phyloP scores from a whole-genome alignment of 2,797 vertebrate genomes.

The Antrozous pallidus region DNA sequence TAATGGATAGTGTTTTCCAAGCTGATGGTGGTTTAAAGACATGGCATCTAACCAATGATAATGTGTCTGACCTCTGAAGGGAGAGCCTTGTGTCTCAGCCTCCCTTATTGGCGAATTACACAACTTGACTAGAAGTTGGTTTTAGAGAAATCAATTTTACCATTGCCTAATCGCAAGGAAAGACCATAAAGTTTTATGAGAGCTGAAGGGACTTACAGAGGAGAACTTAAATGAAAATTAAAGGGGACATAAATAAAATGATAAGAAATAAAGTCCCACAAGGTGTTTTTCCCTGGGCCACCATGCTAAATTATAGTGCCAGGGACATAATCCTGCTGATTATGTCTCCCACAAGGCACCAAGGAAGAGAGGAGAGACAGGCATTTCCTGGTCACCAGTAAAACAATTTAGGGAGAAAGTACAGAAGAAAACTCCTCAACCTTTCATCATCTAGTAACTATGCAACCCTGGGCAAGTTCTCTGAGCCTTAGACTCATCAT shows the following conservation, averaged over 20 bases:
- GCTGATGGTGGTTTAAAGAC: slow-evolving; percentile 64
- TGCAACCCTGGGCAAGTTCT: neutral
- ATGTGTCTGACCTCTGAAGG: slow-evolving; percentile 52
- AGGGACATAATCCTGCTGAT: neutral
- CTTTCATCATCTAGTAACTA: too few species aligned
- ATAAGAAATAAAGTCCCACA: slow-evolving; percentile 59
- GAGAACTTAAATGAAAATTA: slow-evolving; percentile 65
- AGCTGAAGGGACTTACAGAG: slow-evolving; percentile 67
- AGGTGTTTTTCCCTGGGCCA: slow-evolving; percentile 47
- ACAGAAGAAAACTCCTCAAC: neutral
- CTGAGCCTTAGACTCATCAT: neutral
- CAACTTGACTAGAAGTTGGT: slow-evolving; percentile 61
- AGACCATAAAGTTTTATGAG: slow-evolving; percentile 73
- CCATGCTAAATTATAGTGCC: neutral
- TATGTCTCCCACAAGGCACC: neutral
- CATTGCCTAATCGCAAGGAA: slow-evolving; percentile 62
- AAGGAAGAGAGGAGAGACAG: neutral
- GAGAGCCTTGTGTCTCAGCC: slow-evolving; percentile 5
- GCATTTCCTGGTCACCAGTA: neutral
- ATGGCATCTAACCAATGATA: slow-evolving; percentile 44
- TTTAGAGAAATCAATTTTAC: slow-evolving; percentile 69
- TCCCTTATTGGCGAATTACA: slow-evolving; percentile 55
- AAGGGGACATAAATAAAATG: slow-evolving; percentile 71
- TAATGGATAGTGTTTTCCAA: slow-evolving; percentile 65
- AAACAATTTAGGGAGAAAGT: neutral